A percentile compares a stretch with the other conserved stretches of the same genome.
These are phyloP conservation scores for Oligia strigilis DNA, from an alignment of 2,888 invertebrate species.

Conservation along the genomic window DNA sequence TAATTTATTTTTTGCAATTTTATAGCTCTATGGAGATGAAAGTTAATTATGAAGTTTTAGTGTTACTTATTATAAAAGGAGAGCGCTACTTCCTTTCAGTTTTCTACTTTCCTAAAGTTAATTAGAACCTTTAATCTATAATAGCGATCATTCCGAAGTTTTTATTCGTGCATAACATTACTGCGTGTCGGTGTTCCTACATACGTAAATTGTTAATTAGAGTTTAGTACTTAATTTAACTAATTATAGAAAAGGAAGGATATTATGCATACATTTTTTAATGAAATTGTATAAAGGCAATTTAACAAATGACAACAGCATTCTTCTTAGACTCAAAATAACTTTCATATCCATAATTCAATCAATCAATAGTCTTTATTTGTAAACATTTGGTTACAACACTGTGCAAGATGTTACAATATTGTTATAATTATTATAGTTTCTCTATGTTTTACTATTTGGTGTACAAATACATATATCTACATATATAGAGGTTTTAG, in stretches of 20 bases:
- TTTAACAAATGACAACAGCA: neutral
- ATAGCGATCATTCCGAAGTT: neutral
- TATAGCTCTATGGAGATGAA: conserved; percentile 29
- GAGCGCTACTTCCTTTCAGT: conserved; percentile 31
- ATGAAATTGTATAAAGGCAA: neutral
- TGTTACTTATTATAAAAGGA: conserved; percentile 18
- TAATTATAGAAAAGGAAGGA: too few species aligned
- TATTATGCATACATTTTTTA: neutral
- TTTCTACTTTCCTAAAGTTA: conserved; percentile 2
- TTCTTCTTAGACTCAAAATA: neutral
- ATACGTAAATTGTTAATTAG: neutral
- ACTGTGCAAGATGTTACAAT: too few species aligned
- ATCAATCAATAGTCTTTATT: too few species aligned
- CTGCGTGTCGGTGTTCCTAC: neutral
- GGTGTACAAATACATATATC: too few species aligned
- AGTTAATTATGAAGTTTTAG: conserved; percentile 19
- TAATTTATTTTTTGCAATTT: conserved; percentile 22
- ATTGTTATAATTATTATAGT: too few species aligned
- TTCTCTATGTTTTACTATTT: too few species aligned
- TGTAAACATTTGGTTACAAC: too few species aligned
- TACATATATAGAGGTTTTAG: too few species aligned
- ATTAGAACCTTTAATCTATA: conserved; percentile 7
- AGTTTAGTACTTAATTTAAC: too few species aligned
- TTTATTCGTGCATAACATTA: neutral
- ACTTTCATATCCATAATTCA: too few species aligned